Evolutionary conservation across 2,888 invertebrate species (phyloP).

Genomic region (Patella pellucida): DNA sequence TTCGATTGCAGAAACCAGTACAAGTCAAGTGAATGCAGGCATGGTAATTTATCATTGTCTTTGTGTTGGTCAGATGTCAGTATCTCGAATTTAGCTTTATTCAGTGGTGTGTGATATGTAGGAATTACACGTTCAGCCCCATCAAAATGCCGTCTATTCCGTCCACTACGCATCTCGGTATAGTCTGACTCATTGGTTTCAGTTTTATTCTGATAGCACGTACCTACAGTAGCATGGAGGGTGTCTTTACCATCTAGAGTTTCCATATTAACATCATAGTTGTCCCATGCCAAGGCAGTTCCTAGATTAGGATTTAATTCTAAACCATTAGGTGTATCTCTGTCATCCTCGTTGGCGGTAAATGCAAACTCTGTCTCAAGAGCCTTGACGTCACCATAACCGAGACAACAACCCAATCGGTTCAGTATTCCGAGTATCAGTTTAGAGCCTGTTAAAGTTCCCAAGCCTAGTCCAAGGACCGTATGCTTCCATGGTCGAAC

Average conservation of each 20-base stretch:
- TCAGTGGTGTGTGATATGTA: neutral
- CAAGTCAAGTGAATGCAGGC: neutral
- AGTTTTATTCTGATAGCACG: slow-evolving; percentile 18
- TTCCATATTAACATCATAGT: slow-evolving; percentile 29
- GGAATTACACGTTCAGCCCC: slow-evolving; percentile 1
- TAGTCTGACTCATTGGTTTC: neutral
- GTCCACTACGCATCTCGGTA: neutral
- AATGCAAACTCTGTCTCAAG: slow-evolving; percentile 23
- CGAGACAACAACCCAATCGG: slow-evolving; percentile 14
- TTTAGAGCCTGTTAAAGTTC: slow-evolving; percentile 18
- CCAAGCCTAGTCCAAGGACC: slow-evolving; percentile 19
- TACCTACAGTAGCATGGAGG: slow-evolving; percentile 24
- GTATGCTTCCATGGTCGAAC: slow-evolving; percentile 26
- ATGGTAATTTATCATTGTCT: too few species aligned
- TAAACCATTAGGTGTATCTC: slow-evolving; percentile 25
- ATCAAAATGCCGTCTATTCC: slow-evolving; percentile 21
- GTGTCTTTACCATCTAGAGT: slow-evolving; percentile 24
- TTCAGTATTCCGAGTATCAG: slow-evolving; percentile 19
- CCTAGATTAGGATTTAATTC: slow-evolving; percentile 4
- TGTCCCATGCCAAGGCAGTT: slow-evolving; percentile 28
- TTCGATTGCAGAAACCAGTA: slow-evolving; percentile 24
- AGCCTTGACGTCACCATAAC: slow-evolving; percentile 9
- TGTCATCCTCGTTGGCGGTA: neutral
- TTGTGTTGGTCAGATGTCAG: too few species aligned
- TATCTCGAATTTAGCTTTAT: neutral